Percentiles rank a stretch among this genome's conserved stretches.
Evolutionary conservation across 2,888 invertebrate species (phyloP).

Genomic region (Cheilosia soror): DNA sequence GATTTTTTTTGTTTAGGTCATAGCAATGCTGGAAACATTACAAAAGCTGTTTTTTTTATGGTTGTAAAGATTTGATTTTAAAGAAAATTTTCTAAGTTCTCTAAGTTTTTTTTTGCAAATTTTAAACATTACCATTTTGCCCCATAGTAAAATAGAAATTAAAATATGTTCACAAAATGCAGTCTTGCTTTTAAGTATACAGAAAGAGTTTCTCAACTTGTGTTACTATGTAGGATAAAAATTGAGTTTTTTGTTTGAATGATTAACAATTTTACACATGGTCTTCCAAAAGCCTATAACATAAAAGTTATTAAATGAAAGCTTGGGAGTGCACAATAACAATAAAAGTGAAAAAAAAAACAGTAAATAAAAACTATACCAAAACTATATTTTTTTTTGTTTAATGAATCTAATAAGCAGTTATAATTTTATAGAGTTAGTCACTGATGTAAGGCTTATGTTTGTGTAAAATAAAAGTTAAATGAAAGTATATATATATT

Average conservation of each 20-base stretch:
- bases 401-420: conserved; percentile 17
- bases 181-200: conserved; percentile 61
- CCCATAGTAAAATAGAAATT: conserved; percentile 49
- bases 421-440: conserved; percentile 15
- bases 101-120: conserved; percentile 43
- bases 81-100: conserved; percentile 48
- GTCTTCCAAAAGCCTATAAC: conserved; percentile 40
- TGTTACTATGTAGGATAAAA: conserved; percentile 45
- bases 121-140: conserved; percentile 64
- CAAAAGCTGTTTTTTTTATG: conserved; percentile 76
- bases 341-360: conserved; percentile 11
- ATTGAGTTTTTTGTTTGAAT: conserved; percentile 15
- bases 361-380: conserved; percentile 6
- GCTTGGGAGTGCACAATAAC: conserved; percentile 38
- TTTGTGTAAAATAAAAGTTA: conserved; percentile 2
- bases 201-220: conserved; percentile 44
- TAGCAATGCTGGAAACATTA: conserved; percentile 78
- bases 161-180: conserved; percentile 55
- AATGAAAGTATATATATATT: neutral
- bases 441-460: conserved; percentile 17
- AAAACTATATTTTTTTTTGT: neutral
- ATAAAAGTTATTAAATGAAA: conserved; percentile 29
- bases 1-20: conserved; percentile 60
- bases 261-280: conserved; percentile 64
- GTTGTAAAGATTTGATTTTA: conserved; percentile 41